These are phyloP conservation scores for Mirounga angustirostris DNA, from an alignment of 2,113 vertebrate species.

Conservation along the genomic window DNA sequence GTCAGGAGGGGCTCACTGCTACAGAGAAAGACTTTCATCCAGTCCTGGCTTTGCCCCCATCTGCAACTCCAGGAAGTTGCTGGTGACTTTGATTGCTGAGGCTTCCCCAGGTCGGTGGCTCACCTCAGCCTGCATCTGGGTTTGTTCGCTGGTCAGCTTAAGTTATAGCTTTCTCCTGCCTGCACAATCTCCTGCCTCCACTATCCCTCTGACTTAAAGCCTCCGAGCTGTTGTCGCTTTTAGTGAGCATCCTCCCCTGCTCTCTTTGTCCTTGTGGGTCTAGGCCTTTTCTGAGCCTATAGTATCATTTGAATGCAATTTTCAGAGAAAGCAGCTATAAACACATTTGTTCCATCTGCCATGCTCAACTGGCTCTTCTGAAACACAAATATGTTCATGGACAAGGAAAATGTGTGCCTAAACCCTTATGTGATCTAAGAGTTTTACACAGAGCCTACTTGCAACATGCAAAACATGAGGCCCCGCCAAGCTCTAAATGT, in stretches of 20 bases:
- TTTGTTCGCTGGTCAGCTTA: not conserved
- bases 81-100: not conserved
- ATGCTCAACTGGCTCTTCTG: not conserved
- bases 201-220: too few relatives aligned
- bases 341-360: slow-evolving; percentile 3
- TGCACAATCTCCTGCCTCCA: not conserved
- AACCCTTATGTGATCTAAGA: not conserved
- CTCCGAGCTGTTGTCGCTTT: not conserved
- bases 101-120: not conserved
- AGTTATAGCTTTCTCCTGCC: not conserved
- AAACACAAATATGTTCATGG: slow-evolving; percentile 36
- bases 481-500: not conserved
- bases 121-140: accelerated
- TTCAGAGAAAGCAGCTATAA: not conserved
- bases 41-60: not conserved
- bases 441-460: not conserved
- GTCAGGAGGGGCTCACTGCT: not conserved
- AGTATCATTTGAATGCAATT: not conserved
- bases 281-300: not conserved
- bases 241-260: accelerated
- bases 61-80: not conserved
- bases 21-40: not conserved
- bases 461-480: not conserved
- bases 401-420: not conserved
- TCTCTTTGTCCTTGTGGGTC: not conserved